Evolutionary conservation across 2,888 invertebrate species (phyloP).

Genomic region (Papilio elwesi): DNA sequence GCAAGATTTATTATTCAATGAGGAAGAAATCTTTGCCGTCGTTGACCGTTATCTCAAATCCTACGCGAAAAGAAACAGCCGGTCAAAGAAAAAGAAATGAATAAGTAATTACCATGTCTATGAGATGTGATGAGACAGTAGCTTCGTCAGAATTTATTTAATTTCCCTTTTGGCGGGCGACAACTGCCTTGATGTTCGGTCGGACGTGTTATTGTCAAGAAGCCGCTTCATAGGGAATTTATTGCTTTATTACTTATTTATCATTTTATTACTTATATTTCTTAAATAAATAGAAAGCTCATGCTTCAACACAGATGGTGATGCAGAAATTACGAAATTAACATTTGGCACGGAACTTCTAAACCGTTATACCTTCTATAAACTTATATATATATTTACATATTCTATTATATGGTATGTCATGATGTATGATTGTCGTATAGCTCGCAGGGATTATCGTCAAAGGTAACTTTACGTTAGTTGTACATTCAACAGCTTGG

Average conservation of each 20-base stretch:
- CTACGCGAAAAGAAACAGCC: neutral
- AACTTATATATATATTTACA: no score
- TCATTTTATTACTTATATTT: neutral
- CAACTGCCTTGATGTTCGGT: constrained; percentile 25
- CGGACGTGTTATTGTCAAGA: constrained; percentile 1
- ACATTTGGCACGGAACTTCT: no score
- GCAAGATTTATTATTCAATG: constrained; percentile 20
- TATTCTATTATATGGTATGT: no score
- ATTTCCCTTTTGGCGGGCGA: constrained; percentile 13
- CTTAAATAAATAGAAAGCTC: neutral
- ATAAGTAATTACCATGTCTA: constrained; percentile 37
- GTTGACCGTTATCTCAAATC: constrained; percentile 13
- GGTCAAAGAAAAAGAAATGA: constrained; percentile 27
- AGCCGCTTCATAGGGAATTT: constrained; percentile 4
- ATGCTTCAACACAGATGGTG: neutral
- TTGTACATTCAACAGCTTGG: no score
- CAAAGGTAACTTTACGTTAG: no score
- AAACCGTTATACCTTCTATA: no score
- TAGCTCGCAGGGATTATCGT: no score
- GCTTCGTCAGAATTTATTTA: constrained; percentile 25
- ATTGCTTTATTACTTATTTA: neutral
- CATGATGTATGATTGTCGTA: no score
- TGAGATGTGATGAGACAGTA: constrained; percentile 21
- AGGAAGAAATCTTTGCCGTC: constrained; percentile 2
- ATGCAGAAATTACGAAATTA: neutral